A percentile compares a stretch with the other conserved stretches of the same genome.
phyloP scores from a whole-genome alignment of 2,113 vertebrate genomes.

The Addax nasomaculatus region DNA sequence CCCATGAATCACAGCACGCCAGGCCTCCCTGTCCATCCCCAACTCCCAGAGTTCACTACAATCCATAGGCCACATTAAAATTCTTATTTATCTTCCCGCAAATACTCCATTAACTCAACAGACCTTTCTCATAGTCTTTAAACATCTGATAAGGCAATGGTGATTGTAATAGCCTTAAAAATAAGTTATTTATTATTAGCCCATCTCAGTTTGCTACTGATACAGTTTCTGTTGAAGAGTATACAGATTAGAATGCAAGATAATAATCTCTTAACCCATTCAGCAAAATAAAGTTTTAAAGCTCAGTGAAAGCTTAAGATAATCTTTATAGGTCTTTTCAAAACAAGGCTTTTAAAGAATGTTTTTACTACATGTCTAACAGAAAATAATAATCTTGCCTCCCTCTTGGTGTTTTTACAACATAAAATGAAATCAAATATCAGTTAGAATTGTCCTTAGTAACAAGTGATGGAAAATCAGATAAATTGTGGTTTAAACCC shows the following conservation, averaged over 20 bases:
- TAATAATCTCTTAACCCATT: not conserved
- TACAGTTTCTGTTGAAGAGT: not conserved
- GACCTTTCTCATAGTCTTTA: not conserved
- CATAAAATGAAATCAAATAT: not conserved
- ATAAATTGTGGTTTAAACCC: not conserved
- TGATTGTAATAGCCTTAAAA: not conserved
- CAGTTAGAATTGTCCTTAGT: not conserved
- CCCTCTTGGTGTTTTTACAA: not conserved
- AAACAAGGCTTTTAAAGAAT: not conserved
- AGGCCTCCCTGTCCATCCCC: not conserved
- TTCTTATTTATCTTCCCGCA: not conserved
- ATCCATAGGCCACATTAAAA: not conserved
- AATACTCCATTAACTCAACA: not conserved
- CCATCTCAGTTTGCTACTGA: not conserved
- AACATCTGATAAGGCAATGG: not conserved
- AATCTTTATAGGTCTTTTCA: not conserved
- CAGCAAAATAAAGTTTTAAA: constrained; percentile 35
- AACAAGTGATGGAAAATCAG: not conserved
- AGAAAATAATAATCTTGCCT: constrained; percentile 4
- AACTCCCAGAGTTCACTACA: not conserved
- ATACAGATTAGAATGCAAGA: not conserved
- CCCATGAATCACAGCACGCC: not conserved
- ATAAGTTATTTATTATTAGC: not conserved
- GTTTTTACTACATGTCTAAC: not conserved
- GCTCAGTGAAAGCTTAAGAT: not conserved